Conservation (phyloP, 2,113 vertebrate genomes). For the Acanthochromis polyacanthus region DNA sequence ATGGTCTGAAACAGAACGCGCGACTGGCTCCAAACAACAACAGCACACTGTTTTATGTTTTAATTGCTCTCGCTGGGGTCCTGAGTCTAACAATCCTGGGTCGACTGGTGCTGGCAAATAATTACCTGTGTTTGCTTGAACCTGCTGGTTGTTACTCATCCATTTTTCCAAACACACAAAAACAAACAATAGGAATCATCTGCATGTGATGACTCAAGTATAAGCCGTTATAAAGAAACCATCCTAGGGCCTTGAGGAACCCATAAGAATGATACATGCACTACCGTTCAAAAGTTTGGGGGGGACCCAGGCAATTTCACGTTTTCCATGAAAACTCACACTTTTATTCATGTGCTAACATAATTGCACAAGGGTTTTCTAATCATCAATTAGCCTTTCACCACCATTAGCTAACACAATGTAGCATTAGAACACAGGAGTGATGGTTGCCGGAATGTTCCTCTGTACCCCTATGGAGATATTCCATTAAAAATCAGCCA, state of each 20-base stretch:
- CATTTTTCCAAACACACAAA: conserved; percentile 6
- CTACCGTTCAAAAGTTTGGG: too few relatives aligned
- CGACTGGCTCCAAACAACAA: conserved; percentile 55
- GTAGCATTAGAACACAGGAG: too few relatives aligned
- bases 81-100: conserved; percentile 33
- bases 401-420: too few relatives aligned
- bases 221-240: not conserved
- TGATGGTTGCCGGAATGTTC: too few relatives aligned
- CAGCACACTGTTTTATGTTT: conserved; percentile 55
- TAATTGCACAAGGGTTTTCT: too few relatives aligned
- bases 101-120: conserved; percentile 22
- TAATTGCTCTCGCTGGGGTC: conserved; percentile 64
- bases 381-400: too few relatives aligned
- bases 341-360: too few relatives aligned
- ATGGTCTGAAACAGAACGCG: conserved; percentile 52
- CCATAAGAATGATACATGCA: too few relatives aligned
- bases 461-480: too few relatives aligned
- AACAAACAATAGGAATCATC: conserved; percentile 14
- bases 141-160: conserved; percentile 18
- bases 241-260: not conserved
- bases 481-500: too few relatives aligned
- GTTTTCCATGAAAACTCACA: too few relatives aligned
- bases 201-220: not conserved
- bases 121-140: conserved; percentile 17
- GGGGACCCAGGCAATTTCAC: too few relatives aligned